Percentiles rank a stretch among this genome's conserved stretches.
Evolutionary conservation across 2,113 vertebrate genomes (phyloP).

Genomic region (Meleagris gallopavo): DNA sequence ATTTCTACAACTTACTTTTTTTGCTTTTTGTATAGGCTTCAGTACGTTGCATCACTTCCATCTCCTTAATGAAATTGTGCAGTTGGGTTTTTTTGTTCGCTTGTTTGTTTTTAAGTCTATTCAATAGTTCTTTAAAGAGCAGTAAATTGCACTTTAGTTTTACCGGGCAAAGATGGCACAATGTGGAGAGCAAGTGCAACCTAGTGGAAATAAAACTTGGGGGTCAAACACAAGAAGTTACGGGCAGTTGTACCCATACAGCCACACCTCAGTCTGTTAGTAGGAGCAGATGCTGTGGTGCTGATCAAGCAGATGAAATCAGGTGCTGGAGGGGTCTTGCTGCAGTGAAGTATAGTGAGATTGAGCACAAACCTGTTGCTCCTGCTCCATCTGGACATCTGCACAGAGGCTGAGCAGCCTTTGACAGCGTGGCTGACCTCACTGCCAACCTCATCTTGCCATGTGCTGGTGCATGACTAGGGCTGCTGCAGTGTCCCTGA

Average conservation of each 20-base stretch:
- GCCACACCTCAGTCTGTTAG: neutral
- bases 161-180: neutral
- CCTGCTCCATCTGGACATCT: neutral
- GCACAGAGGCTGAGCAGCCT: neutral
- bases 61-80: neutral
- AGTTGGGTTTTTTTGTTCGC: neutral
- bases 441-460: neutral
- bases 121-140: neutral
- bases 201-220: neutral
- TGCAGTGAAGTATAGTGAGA: neutral
- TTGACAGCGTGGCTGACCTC: neutral
- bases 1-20: neutral
- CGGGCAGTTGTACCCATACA: neutral
- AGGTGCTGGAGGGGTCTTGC: neutral
- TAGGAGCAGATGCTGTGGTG: neutral
- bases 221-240: neutral
- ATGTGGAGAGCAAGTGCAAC: neutral
- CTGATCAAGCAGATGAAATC: neutral
- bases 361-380: neutral
- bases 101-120: neutral
- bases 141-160: neutral
- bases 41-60: accelerated
- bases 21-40: neutral
- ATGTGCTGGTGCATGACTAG: accelerated
- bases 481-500: neutral